A percentile compares a stretch with the other conserved stretches of the same genome.
Evolutionary conservation across 2,113 vertebrate species (phyloP).

Genomic region (Sapayoa aenigma): DNA sequence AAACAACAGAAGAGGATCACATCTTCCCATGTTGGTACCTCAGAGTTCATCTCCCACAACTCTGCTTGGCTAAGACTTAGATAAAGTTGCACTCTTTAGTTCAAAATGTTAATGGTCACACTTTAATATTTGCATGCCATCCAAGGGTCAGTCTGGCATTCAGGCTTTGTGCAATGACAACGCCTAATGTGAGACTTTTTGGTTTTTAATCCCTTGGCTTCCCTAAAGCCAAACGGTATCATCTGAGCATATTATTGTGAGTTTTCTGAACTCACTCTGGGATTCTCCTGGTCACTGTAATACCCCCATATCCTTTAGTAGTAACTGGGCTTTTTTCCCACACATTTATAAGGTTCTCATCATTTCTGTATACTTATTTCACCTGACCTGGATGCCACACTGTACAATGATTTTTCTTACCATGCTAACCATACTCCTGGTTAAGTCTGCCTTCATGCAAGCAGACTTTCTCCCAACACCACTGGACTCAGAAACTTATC

Average conservation of each 20-base stretch:
- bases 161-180: neutral
- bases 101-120: neutral
- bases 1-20: neutral
- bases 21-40: neutral
- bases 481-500: accelerated
- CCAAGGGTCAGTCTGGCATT: neutral
- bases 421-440: neutral
- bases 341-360: neutral
- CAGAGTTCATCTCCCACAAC: neutral
- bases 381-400: neutral
- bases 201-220: neutral
- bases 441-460: neutral
- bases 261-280: neutral
- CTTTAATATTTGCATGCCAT: neutral
- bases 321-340: neutral
- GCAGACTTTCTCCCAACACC: neutral
- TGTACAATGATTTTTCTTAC: neutral
- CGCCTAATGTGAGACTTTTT: neutral
- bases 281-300: neutral
- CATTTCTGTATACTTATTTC: neutral
- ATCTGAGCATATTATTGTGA: neutral
- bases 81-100: neutral
- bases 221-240: neutral
- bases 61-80: neutral
- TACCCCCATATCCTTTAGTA: neutral